Evolutionary conservation across 2,797 vertebrate species (phyloP), one percentile per base, ranked within the genome.

Genomic region (Pogoniulus pusillus): DNA sequence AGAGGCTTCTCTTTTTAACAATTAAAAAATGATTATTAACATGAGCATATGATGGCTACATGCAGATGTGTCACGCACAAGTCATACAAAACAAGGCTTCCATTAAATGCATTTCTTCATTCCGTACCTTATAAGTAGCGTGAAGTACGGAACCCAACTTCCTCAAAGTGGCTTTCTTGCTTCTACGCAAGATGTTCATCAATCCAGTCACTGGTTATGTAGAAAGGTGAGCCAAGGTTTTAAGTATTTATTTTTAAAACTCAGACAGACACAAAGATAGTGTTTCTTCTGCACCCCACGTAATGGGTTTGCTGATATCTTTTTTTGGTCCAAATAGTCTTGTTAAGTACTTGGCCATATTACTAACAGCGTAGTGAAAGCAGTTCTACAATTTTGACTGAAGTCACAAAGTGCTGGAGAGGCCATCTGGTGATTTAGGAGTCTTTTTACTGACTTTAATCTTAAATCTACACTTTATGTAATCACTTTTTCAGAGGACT

Each of bases 401-500:
- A 1, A 81, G 88, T 73, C 75, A 71, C 30, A 81, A 89, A 66
- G 62, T 92, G 76, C 70, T 92, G 24, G 32, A 89, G 82, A 85
- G 82, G 83, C 79, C 64, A 78, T 75, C 47, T 90, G 71, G 35
- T 71, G 75, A 83, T 73, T 45, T 75, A 57, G 35, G 76, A 93
- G 30, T 23, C 47, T 54, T 39, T 88, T 89, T 88, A 60, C 88
- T 94, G 83, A 63, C 80, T 95, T 81, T 57, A 86, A 58, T 69
- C 60, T 58, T 43, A 78, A 47, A 53, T 47, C 51, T 83, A 16
- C 7, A 12, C 77, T 87, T 79, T 32, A 75, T 79, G 2, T 53
- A 85, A 83, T 32, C 23, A 41, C n/a, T 80, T 66, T 41, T 85
- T 62, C 68, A 64, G 82, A 86, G 41, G 39, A 59, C 39, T 70